Percentiles rank a stretch among this genome's conserved stretches.
Conservation (phyloP, 2,888 invertebrate species). For the Celastrina argiolus region DNA sequence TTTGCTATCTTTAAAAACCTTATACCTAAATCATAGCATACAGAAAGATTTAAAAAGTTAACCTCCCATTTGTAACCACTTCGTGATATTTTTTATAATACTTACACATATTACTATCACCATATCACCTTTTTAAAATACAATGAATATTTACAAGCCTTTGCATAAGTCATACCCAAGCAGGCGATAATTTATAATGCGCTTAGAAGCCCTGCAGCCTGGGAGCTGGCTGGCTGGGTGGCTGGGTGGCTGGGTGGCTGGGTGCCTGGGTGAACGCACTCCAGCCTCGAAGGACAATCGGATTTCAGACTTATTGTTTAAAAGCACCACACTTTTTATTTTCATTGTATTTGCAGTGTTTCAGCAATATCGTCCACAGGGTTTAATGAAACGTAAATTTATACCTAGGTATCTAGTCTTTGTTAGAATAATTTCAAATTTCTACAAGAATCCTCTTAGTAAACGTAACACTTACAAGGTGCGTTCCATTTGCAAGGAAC, state of each 20-base stretch:
- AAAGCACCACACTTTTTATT: background rate
- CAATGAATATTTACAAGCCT: background rate
- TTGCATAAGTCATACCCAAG: background rate
- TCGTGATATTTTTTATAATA: too few species aligned
- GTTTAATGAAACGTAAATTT: too few species aligned
- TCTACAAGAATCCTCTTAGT: too few species aligned
- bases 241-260: background rate
- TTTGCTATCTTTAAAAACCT: background rate
- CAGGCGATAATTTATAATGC: background rate
- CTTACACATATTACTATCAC: too few species aligned
- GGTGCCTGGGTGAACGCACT: constrained; percentile 7
- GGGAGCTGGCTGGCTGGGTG: background rate
- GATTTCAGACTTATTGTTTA: constrained; percentile 5
- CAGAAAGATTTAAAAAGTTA: too few species aligned
- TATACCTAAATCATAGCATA: too few species aligned
- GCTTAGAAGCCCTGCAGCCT: constrained; percentile 6
- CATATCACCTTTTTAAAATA: background rate
- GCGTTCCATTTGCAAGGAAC: too few species aligned
- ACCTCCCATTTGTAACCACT: too few species aligned
- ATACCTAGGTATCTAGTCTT: too few species aligned
- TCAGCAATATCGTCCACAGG: too few species aligned
- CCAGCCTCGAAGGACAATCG: background rate
- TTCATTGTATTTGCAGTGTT: background rate
- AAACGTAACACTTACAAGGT: too few species aligned
- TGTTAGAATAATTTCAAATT: too few species aligned